Percentiles rank a stretch among this genome's conserved stretches.
Conservation (phyloP, 2,797 vertebrate genomes). For the Argyrosomus regius region DNA sequence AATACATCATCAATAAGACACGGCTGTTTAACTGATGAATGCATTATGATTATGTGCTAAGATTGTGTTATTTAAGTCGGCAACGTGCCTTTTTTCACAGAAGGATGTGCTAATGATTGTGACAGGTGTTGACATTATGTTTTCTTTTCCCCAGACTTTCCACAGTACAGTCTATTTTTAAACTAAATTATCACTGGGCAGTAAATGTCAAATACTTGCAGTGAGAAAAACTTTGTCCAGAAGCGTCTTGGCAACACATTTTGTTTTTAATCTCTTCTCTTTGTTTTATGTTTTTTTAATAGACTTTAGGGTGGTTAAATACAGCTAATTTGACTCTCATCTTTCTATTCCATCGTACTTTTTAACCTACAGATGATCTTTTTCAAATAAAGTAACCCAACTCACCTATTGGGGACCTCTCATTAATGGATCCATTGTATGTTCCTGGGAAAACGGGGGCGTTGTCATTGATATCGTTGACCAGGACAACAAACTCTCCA, state of each 20-base stretch:
- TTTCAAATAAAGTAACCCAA: not conserved
- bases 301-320: not conserved
- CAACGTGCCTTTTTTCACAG: conserved; percentile 30
- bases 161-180: conserved; percentile 51
- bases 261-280: not conserved
- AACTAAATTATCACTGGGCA: conserved; percentile 15
- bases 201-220: conserved; percentile 37
- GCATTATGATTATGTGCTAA: conserved; percentile 26
- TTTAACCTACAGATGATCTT: not conserved
- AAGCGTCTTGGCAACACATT: not conserved
- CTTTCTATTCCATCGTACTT: not conserved
- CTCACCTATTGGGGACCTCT: conserved; percentile 79
- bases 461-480: conserved; percentile 86
- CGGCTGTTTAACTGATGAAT: conserved; percentile 11
- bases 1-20: too few relatives aligned
- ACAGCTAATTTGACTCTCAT: not conserved
- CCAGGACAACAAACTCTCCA: conserved; percentile 74
- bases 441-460: conserved; percentile 71
- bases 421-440: conserved; percentile 75
- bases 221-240: conserved; percentile 1
- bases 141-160: conserved; percentile 24
- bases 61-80: conserved; percentile 32
- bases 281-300: not conserved
- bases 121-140: conserved; percentile 49
- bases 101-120: conserved; percentile 35